A percentile compares a stretch with the other conserved stretches of the same genome.
phyloP scores from a whole-genome alignment of 1,140 invertebrate species.

The Sweltsa coloradensis region DNA sequence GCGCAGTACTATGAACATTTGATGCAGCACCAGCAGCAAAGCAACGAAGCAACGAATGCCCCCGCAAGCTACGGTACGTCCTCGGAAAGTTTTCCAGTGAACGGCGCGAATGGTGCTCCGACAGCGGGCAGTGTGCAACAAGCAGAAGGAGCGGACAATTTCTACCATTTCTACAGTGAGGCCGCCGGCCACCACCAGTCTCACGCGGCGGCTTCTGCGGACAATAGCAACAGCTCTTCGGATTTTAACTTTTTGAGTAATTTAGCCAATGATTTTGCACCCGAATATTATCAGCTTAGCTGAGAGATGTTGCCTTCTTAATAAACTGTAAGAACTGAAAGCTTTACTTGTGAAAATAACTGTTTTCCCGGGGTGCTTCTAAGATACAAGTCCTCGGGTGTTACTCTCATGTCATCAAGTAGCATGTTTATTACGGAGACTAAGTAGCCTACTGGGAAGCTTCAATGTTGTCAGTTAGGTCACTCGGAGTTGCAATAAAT shows the following conservation, averaged over 20 bases:
- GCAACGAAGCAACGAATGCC: too few relatives aligned
- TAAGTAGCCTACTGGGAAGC: too few relatives aligned
- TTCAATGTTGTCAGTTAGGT: too few relatives aligned
- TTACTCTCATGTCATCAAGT: too few relatives aligned
- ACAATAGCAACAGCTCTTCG: constrained; percentile 78
- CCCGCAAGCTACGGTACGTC: constrained; percentile 31
- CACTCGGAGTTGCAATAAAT: too few relatives aligned
- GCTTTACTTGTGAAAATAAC: too few relatives aligned
- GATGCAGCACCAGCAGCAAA: background rate
- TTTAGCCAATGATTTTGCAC: constrained; percentile 79
- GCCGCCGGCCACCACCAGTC: constrained; percentile 31
- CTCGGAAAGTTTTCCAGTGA: constrained; percentile 31
- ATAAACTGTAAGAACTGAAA: too few relatives aligned
- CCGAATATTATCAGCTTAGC: constrained; percentile 81
- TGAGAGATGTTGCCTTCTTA: constrained; percentile 25
- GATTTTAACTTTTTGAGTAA: constrained; percentile 87
- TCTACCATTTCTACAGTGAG: constrained; percentile 51
- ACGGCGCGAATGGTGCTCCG: background rate
- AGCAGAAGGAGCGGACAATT: constrained; percentile 49
- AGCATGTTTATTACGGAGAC: too few relatives aligned
- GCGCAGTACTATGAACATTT: background rate
- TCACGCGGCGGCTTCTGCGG: constrained; percentile 31
- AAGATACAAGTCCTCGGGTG: too few relatives aligned
- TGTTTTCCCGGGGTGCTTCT: too few relatives aligned
- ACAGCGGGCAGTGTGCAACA: background rate